phyloP scores from a whole-genome alignment of 2,113 vertebrate genomes.

The Myotis lucifugus region DNA sequence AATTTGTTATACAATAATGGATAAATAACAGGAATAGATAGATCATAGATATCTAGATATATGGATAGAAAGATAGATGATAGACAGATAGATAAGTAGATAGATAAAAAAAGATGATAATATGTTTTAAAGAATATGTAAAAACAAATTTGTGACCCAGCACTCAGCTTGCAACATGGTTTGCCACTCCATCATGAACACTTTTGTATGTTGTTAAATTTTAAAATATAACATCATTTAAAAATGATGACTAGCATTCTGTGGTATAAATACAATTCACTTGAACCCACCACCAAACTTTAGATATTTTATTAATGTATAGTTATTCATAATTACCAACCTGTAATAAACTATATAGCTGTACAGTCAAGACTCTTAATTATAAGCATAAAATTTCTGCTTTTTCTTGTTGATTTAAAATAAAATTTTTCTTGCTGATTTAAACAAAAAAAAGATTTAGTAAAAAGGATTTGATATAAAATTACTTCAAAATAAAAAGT shows the following conservation, averaged over 20 bases:
- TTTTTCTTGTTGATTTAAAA: neutral
- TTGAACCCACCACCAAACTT: neutral
- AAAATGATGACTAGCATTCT: neutral
- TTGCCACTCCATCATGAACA: neutral
- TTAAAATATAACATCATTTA: neutral
- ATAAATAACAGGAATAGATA: neutral
- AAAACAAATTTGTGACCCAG: neutral
- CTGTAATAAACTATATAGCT: neutral
- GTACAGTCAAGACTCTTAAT: neutral
- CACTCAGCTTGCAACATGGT: neutral
- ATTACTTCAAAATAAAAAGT: constrained; percentile 26
- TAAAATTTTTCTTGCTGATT: neutral
- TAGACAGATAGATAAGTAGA: neutral
- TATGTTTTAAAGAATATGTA: neutral
- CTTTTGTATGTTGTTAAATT: neutral
- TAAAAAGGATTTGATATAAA: neutral
- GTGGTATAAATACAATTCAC: neutral
- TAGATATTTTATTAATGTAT: neutral
- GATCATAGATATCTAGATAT: neutral
- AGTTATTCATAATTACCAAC: constrained; percentile 5
- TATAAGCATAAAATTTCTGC: neutral
- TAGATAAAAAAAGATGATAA: neutral
- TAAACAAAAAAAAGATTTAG: neutral
- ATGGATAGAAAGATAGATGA: neutral
- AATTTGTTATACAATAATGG: neutral